These are phyloP conservation scores for Anodontia alba DNA, from an alignment of 2,888 invertebrate species.

Conservation along the genomic window DNA sequence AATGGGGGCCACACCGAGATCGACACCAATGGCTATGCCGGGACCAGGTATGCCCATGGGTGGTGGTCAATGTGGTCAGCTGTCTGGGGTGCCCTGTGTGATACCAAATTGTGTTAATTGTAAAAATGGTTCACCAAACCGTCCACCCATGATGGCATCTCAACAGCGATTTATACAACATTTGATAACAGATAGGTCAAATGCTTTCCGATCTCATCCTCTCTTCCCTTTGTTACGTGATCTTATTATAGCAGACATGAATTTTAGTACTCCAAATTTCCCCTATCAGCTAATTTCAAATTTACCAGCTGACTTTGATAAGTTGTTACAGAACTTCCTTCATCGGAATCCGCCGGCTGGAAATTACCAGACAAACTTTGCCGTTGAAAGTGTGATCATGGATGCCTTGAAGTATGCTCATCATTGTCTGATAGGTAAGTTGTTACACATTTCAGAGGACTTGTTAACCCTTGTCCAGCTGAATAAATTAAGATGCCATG, in stretches of 20 bases:
- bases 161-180: slow-evolving; percentile 83
- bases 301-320: slow-evolving; percentile 83
- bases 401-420: slow-evolving; percentile 84
- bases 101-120: slow-evolving; percentile 77
- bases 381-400: slow-evolving; percentile 84
- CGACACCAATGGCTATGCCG: slow-evolving; percentile 61
- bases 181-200: slow-evolving; percentile 81
- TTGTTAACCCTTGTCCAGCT: too few species aligned
- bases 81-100: slow-evolving; percentile 63
- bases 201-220: slow-evolving; percentile 84
- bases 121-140: slow-evolving; percentile 71
- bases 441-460: not conserved
- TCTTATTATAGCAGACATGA: slow-evolving; percentile 84
- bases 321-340: slow-evolving; percentile 83
- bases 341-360: slow-evolving; percentile 81
- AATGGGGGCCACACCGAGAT: slow-evolving; percentile 60
- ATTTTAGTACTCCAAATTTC: slow-evolving; percentile 82
- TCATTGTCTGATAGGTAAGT: slow-evolving; percentile 83
- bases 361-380: slow-evolving; percentile 77
- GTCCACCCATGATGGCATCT: slow-evolving; percentile 78
- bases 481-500: too few species aligned
- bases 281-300: slow-evolving; percentile 83
- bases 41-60: slow-evolving; percentile 60
- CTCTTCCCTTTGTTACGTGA: slow-evolving; percentile 83
- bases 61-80: slow-evolving; percentile 57